Conservation (phyloP, 2,797 vertebrate genomes). For the Synaphobranchus kaupii region DNA sequence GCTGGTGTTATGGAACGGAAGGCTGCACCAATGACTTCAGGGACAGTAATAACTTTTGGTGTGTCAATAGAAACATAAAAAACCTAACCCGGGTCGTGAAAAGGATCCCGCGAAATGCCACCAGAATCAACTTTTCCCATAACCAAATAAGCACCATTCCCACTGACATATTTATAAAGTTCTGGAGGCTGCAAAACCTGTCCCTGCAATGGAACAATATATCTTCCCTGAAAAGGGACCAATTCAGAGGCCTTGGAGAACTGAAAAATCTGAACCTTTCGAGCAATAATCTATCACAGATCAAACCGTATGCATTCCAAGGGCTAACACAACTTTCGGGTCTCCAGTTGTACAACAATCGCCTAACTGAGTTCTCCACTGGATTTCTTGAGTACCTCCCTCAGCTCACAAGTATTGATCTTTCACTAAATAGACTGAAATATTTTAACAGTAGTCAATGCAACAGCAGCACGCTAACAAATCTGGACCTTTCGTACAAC, state of each 20-base stretch:
- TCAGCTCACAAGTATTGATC: neutral
- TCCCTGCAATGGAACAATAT: neutral
- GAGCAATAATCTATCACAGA: neutral
- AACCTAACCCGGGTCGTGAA: neutral
- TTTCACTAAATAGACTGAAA: conserved; percentile 1
- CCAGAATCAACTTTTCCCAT: conserved; percentile 3
- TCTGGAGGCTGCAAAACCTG: neutral
- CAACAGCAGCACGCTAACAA: neutral
- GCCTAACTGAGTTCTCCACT: neutral
- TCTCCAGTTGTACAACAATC: neutral
- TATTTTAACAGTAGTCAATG: neutral
- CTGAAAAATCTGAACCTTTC: neutral
- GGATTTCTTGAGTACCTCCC: neutral
- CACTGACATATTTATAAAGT: neutral
- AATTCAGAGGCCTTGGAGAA: neutral
- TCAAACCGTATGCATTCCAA: neutral
- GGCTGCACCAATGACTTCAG: neutral
- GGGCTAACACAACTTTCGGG: neutral
- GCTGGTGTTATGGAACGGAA: conserved; percentile 10
- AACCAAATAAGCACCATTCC: neutral
- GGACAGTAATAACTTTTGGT: neutral
- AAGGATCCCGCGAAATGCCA: neutral
- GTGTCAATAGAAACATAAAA: neutral
- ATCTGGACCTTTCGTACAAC: neutral
- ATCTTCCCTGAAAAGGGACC: neutral